Evolutionary conservation across 2,797 vertebrate species (phyloP), one percentile per base, ranked within the genome.

Genomic region (Gadopsis bispinosus): DNA sequence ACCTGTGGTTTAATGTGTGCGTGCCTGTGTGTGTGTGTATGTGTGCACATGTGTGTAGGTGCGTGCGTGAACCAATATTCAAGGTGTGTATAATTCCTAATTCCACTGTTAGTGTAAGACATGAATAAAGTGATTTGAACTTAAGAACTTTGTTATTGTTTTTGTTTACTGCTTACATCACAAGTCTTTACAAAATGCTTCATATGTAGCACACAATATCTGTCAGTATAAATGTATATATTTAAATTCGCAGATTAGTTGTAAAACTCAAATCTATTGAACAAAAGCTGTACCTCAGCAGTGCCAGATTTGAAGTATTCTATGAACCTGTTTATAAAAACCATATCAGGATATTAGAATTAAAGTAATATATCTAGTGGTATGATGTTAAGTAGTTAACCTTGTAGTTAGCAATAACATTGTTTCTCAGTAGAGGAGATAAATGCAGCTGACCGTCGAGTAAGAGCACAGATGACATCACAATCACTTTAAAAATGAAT

Each of bases 1-100:
- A 83, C 67, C 70, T 92, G 93, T 91, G 92, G 91, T 92, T 92
- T 90, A 64, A 6, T 17, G 41, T 81, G n/a, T 72, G 51, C 63
- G 26, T 61, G 48, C 47, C 11, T 62, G 19, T 77, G 48, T 37
- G 43, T 67, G 16, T 70, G 45, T 71, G 55, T 35, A 29, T 68
- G 26, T 69, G 56, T 60, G 53, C 13, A 41, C 79, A 17, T 72
- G 31, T 60, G 48, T 77, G 48, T 31, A 48, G 59, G 14, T 67
- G 43, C 68, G 54, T 67, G 59, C 53, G 43, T 31, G 69, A 62
- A 68, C 47, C 69, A 56, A 4, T 84, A 75, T 65, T 62, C 60
- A 85, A 83, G 79, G 73, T 91, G 79, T 76, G 67, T 58, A 20
- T 62, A 11, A 50, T 61, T 47, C 19, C 31, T 14, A 16, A 48